phyloP scores from a whole-genome alignment of 1,140 invertebrate genomes.

The Propsilocerus akamusi region DNA sequence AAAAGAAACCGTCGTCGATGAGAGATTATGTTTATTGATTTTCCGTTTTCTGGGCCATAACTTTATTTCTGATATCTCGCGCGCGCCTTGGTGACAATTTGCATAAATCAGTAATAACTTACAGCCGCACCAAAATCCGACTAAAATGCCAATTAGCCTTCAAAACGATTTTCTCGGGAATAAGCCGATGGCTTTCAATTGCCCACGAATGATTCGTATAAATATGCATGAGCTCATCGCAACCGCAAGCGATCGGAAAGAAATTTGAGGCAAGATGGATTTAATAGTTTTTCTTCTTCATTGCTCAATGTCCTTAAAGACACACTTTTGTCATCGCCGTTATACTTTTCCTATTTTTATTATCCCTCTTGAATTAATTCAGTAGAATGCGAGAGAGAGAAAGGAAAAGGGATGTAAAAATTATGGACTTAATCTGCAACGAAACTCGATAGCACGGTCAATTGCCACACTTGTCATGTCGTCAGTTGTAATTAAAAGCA shows the following conservation, averaged over 20 bases:
- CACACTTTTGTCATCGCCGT: too few species aligned
- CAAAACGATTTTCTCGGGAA: not conserved
- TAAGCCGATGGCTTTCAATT: too few species aligned
- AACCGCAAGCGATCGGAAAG: too few species aligned
- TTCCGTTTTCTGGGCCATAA: not conserved
- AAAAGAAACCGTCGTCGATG: too few species aligned
- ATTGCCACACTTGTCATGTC: not conserved
- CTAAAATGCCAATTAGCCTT: not conserved
- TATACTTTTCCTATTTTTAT: conserved; percentile 2
- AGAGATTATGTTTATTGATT: conserved; percentile 3
- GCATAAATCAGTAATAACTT: not conserved
- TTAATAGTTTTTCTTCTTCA: too few species aligned
- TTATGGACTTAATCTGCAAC: conserved; percentile 1
- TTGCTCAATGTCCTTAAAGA: too few species aligned
- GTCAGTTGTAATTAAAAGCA: conserved; percentile 3
- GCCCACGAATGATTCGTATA: too few species aligned
- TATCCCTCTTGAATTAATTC: conserved; percentile 3
- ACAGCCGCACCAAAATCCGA: not conserved
- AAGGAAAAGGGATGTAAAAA: not conserved
- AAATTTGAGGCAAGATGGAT: too few species aligned
- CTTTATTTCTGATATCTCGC: too few species aligned
- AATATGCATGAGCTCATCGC: too few species aligned
- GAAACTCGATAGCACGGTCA: not conserved
- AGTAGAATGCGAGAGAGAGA: not conserved
- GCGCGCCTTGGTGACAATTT: too few species aligned